phyloP scores from a whole-genome alignment of 2,113 vertebrate species.

The Chlorodrepanis virens region DNA sequence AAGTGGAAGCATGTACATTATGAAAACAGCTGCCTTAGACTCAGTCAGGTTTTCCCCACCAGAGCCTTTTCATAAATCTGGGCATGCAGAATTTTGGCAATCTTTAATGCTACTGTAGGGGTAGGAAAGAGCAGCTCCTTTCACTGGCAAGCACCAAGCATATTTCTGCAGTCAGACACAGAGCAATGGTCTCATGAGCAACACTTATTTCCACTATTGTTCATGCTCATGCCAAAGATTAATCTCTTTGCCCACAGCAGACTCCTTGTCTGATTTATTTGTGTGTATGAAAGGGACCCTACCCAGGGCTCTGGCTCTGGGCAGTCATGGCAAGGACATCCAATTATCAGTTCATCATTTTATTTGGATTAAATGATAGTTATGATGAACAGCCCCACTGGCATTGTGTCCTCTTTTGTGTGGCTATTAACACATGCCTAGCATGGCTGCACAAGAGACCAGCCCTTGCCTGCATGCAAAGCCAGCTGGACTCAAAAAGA shows the following conservation, averaged over 20 bases:
- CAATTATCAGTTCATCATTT: slow-evolving; percentile 6
- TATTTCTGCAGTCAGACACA: not conserved
- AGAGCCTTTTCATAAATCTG: not conserved
- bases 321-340: not conserved
- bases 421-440: not conserved
- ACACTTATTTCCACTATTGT: not conserved
- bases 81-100: not conserved
- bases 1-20: accelerated
- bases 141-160: not conserved
- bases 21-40: not conserved
- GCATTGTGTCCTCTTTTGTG: not conserved
- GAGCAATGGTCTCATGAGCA: not conserved
- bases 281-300: not conserved
- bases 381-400: not conserved
- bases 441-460: not conserved
- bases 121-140: not conserved
- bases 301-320: not conserved
- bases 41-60: not conserved
- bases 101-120: not conserved
- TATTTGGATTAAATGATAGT: not conserved
- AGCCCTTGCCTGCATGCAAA: not conserved
- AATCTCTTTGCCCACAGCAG: not conserved
- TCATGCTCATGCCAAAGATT: not conserved
- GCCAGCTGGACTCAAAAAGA: not conserved
- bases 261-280: slow-evolving; percentile 23